Base-by-base conservation (phyloP, 30 jellyfish, hydroid and myxozoan genomes). In the Chrysaora quinquecirrha region DNA sequence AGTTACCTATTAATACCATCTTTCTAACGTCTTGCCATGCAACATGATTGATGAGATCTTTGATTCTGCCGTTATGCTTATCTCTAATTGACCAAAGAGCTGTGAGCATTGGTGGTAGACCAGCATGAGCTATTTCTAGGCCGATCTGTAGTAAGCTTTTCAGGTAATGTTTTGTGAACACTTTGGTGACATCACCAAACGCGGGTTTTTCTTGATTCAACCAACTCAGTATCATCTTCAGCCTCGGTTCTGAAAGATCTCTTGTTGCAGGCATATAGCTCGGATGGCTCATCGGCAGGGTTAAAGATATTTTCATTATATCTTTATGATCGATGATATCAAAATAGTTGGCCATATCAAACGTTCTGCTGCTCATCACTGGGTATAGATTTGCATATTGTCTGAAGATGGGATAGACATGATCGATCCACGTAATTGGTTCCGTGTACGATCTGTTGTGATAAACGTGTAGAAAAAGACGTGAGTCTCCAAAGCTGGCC, bases 181-280 rank as follows among this genome's bases (percentile, higher is more conserved):
- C 56, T 25, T 49, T 69, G 24, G 69, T 38, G 11, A 38, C 68
- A 34, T 80, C 83, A 3, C 90, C 90, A 68, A 46, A 66, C 16
- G 33, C 25, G 3, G 90, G 90, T 27, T 18, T 34, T 4, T 65
- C 67, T 24, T 80, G 80, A 28, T 61, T 66, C 34, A 80, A 46
- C 90, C 90, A 80, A 3, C 38, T 67, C 1, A 80, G 27, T 28
- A 80, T 80, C 90, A 80, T 80, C 0, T 30, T 48, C 64, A 23
- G 72, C 50, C 60, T 66, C 27, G 46, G 61, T 14, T 43, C 21
- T 35, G 80, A 32, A 18, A 80, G 83, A 50, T 80, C 90, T 25
- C 90, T 65, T 12, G 90, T 80, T 19, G 84, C 76, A 29, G 90
- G 90, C 90, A 80, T 80, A 48, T 43, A 66, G 30, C 84, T 47